Evolutionary conservation across 2,113 vertebrate species (phyloP), one percentile per base, ranked within the genome.

Genomic region (Lepisosteus osseus): DNA sequence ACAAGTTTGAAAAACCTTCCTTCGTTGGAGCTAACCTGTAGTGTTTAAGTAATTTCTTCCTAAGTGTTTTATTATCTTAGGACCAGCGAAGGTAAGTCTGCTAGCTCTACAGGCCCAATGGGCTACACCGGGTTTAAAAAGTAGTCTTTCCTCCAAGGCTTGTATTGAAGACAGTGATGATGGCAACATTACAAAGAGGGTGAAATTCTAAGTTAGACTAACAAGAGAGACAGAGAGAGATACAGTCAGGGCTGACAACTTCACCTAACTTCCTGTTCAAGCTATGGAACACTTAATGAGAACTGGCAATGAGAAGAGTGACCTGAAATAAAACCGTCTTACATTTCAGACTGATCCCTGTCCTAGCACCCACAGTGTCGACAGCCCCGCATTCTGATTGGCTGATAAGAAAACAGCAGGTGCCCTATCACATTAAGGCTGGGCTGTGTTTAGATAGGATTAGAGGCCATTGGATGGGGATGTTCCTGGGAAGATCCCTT

Each of bases 401-500:
- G 80, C 73, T 78, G 69, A 15, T n/a, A 44, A 47, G 54, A n/a
- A n/a, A 74, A 72, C 73, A 78, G 74, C 79, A 78, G 79, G 73
- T 72, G 61, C 72, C 81, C 79, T 81, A 77, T 81, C 79, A 78
- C 56, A 56, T 47, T 72, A 64, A 67, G 61, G 74, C 70, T 72
- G 74, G 61, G 74, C 72, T 62, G 65, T 72, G 70, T 80, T 79
- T 79, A 83, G 72, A 61, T 66, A 12, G 69, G 79, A 82, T 84
- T 84, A 84, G 64, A 71, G 47, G 65, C 63, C 59, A 61, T 15
- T 69, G 67, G 71, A 68, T 51, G 68, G 61, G 74, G 79, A 78
- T 85, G 73, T 83, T 83, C 73, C 76, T 6, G 51, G 78, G 77
- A 70, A 80, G 69, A 81, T 72, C 65, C 80, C 72, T 59, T 79